Percentiles rank a stretch among this genome's conserved stretches.
Evolutionary conservation across 2,888 invertebrate species (phyloP).

Genomic region (Drosophila emarginata): DNA sequence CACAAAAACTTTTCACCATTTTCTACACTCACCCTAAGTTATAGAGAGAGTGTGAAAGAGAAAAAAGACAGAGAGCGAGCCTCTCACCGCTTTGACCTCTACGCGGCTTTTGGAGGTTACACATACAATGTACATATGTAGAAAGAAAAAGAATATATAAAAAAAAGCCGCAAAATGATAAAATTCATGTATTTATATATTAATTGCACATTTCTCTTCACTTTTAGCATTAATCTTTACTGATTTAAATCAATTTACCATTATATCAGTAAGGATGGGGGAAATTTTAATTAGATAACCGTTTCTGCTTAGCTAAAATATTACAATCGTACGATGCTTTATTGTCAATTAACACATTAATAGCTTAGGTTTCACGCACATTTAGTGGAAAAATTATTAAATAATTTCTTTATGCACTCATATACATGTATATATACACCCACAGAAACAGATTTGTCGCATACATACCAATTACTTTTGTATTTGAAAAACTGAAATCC

Average conservation of each 20-base stretch:
- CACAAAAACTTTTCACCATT: constrained; percentile 4
- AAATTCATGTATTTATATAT: neutral
- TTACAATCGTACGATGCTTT: neutral
- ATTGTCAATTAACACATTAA: neutral
- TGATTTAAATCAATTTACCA: constrained; percentile 22
- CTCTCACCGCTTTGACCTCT: constrained; percentile 71
- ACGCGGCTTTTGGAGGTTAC: constrained; percentile 71
- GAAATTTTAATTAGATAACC: constrained; percentile 65
- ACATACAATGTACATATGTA: constrained; percentile 32
- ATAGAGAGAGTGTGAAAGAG: constrained; percentile 23
- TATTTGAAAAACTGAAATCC: constrained; percentile 59
- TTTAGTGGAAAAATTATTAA: constrained; percentile 31
- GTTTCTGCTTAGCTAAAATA: neutral
- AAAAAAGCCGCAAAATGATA: constrained; percentile 18
- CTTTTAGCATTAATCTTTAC: constrained; percentile 5
- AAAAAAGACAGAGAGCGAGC: constrained; percentile 11
- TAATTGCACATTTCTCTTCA: constrained; percentile 13
- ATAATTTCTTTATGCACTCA: constrained; percentile 19
- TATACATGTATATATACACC: neutral
- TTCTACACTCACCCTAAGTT: neutral
- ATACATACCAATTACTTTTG: constrained; percentile 68
- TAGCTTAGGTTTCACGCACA: neutral
- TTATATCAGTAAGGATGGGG: constrained; percentile 4
- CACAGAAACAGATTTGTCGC: constrained; percentile 13
- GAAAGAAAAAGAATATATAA: constrained; percentile 26